phyloP scores from a whole-genome alignment of 2,888 invertebrate species.

The Lagria hirta region DNA sequence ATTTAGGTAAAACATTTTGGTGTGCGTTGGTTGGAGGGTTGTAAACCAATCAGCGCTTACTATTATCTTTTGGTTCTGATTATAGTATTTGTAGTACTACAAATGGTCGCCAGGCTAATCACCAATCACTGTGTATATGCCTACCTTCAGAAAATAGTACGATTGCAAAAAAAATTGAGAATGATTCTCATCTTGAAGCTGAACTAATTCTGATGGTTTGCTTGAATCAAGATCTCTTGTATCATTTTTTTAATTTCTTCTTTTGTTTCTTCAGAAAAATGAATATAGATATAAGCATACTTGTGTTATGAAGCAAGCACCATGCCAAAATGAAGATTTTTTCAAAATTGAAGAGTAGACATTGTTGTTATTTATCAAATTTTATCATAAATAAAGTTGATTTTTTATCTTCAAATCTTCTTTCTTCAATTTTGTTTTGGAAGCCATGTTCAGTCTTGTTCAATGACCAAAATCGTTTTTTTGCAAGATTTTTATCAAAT shows the following conservation, averaged over 20 bases:
- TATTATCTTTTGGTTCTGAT: no score
- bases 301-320: conserved; percentile 3
- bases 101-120: no score
- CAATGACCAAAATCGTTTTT: no score
- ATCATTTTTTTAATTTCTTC: not conserved
- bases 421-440: no score
- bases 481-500: no score
- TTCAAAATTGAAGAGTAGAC: conserved; percentile 16
- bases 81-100: no score
- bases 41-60: no score
- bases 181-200: conserved; percentile 10
- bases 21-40: not conserved
- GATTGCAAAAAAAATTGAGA: not conserved
- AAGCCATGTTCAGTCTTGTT: no score
- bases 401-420: no score
- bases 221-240: not conserved
- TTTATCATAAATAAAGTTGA: no score
- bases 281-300: conserved; percentile 11
- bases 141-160: conserved; percentile 1
- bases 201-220: conserved; percentile 7
- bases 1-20: conserved; percentile 9
- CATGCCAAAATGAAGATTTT: conserved; percentile 10
- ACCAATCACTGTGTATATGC: not conserved
- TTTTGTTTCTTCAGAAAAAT: conserved; percentile 5
- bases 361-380: no score